A percentile compares a stretch with the other conserved stretches of the same genome.
Evolutionary conservation across 2,113 vertebrate species (phyloP).

Genomic region (Struthidea cinerea): DNA sequence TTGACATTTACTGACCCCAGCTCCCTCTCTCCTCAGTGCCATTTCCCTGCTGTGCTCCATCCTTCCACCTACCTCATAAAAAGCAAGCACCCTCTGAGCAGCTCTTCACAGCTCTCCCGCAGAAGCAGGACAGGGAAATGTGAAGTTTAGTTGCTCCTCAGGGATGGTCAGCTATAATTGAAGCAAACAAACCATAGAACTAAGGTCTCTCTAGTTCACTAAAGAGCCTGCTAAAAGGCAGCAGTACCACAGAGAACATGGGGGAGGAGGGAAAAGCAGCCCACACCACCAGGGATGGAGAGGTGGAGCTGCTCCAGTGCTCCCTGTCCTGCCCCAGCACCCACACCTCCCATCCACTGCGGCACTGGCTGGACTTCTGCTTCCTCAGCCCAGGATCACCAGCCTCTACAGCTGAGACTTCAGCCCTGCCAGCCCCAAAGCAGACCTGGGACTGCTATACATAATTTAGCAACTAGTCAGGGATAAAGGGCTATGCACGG

Average conservation of each 20-base stretch:
- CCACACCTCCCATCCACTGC: neutral
- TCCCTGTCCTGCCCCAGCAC: neutral
- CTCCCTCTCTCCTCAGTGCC: neutral
- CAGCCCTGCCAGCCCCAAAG: neutral
- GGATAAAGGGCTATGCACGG: neutral
- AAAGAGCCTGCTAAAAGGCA: neutral
- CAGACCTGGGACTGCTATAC: neutral
- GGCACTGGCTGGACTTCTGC: neutral
- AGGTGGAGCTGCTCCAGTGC: neutral
- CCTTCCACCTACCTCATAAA: neutral
- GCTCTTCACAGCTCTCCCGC: neutral
- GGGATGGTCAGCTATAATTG: neutral
- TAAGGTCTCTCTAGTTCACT: neutral
- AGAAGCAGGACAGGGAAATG: neutral
- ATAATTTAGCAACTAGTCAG: neutral
- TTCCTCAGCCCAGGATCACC: neutral
- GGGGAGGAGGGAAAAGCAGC: neutral
- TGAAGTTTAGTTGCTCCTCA: neutral
- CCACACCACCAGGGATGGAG: neutral
- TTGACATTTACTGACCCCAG: constrained; percentile 2
- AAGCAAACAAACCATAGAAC: constrained; percentile 18
- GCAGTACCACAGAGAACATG: neutral
- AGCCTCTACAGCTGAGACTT: neutral
- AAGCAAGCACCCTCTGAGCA: neutral
- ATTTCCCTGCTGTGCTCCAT: neutral